phyloP scores from a whole-genome alignment of 2,888 invertebrate species.

The Drosophila infuscata region DNA sequence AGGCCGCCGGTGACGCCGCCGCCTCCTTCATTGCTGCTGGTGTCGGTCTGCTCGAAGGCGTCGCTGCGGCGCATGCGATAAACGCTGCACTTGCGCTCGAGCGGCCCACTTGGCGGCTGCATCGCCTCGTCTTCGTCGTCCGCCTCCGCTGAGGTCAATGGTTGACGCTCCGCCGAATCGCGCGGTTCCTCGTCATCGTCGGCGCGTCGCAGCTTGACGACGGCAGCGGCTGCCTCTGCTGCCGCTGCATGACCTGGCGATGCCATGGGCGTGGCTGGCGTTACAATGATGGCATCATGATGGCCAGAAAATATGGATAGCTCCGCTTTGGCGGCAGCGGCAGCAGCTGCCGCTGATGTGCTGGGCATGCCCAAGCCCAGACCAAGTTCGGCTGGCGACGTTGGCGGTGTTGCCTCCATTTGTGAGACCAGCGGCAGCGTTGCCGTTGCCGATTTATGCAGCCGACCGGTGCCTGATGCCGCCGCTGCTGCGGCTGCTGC shows the following conservation, averaged over 20 bases:
- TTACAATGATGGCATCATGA: constrained; percentile 84
- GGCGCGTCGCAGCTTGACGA: constrained; percentile 65
- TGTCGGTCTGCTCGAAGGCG: constrained; percentile 74
- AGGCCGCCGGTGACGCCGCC: constrained; percentile 61
- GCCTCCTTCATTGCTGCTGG: constrained; percentile 26
- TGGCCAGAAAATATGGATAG: constrained; percentile 64
- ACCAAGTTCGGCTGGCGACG: constrained; percentile 71
- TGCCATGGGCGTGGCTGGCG: constrained; percentile 85
- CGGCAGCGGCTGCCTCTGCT: constrained; percentile 6
- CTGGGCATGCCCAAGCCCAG: constrained; percentile 60
- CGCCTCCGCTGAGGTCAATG: constrained; percentile 64
- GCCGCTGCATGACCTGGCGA: constrained; percentile 84
- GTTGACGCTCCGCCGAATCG: constrained; percentile 73
- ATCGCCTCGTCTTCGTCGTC: constrained; percentile 76
- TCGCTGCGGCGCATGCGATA: constrained; percentile 84
- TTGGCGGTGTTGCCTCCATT: constrained; percentile 83
- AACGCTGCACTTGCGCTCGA: constrained; percentile 85
- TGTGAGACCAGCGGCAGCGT: constrained; percentile 84
- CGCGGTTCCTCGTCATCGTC: constrained; percentile 61
- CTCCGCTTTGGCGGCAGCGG: constrained; percentile 51
- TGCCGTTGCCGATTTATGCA: constrained; percentile 85
- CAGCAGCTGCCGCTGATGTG: constrained; percentile 63
- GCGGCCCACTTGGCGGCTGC: constrained; percentile 78
- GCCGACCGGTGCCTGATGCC: constrained; percentile 45
- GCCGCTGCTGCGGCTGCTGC: constrained; percentile 18